Evolutionary conservation across 2,113 vertebrate species (phyloP), one percentile per base, ranked within the genome.

Genomic region (Ailuropoda melanoleuca): DNA sequence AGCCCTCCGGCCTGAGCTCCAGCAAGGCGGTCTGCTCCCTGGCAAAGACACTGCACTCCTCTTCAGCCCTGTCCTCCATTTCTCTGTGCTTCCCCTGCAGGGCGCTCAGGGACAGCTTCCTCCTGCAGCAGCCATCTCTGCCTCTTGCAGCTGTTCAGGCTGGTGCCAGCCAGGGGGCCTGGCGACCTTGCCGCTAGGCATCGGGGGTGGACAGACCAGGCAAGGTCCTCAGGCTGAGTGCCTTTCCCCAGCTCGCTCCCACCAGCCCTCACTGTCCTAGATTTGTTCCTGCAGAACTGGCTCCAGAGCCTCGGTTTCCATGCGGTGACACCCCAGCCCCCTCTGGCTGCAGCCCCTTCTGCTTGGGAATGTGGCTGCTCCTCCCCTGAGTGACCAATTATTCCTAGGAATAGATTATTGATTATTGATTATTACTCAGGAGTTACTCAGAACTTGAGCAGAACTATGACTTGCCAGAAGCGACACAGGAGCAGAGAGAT

Each of bases 1-100:
- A 6, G 24, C 9, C 75, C 34, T 18, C 31, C 0, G 17, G n/a
- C 26, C 4, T 12, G 23, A 8, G 5, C 18, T 8, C 39, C 31
- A 1, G 6, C 62, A 50, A 75, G 29, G 75, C 50, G 50, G 39
- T 24, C 50, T 39, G 84, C 37, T 37, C 29, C 77, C 12, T 4
- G 17, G 48, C 34, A 31, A 37, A 93, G 26, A 19, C 24, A 29
- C 15, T n/a, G 26, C 24, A 4, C 17, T 26, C 72, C 68, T 31
- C 56, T 64, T 17, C 8, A 50, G 43, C 34, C 23, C 8, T 24
- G 4, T 34, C 26, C 56, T 77, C 43, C 10, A 18, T 21, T 29
- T 8, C 81, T 39, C 26, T 3, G 9, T 18, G 43, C 19, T 72
- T 39, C 37, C 37, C 21, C 68, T 3, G 1, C 19, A 72, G 19